phyloP scores from a whole-genome alignment of 2,113 vertebrate species.

The Elgaria multicarinata region DNA sequence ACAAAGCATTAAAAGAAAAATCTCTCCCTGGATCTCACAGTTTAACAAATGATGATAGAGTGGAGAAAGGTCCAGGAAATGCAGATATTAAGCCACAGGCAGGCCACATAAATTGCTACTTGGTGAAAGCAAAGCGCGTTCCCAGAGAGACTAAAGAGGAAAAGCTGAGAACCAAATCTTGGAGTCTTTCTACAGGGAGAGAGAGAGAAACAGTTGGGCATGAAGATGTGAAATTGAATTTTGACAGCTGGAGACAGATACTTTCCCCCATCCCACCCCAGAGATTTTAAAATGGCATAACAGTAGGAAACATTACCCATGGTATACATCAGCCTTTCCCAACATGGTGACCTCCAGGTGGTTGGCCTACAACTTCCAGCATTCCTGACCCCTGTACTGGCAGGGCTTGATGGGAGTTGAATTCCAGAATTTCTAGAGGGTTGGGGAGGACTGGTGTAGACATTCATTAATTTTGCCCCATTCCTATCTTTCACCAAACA shows the following conservation, averaged over 20 bases:
- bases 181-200: neutral
- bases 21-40: neutral
- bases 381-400: neutral
- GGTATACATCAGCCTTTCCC: neutral
- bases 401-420: neutral
- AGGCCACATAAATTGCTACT: neutral
- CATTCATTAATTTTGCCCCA: neutral
- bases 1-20: neutral
- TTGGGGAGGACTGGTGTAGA: neutral
- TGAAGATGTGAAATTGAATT: neutral
- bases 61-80: neutral
- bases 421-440: no score
- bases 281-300: neutral
- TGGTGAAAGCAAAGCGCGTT: neutral
- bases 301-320: neutral
- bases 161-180: neutral
- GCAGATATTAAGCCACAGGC: neutral
- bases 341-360: no score
- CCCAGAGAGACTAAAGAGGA: neutral
- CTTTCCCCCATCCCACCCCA: no score
- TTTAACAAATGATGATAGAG: neutral
- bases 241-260: neutral
- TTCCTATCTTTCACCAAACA: neutral
- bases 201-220: neutral
- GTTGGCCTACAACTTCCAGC: no score